Evolutionary conservation across 2,888 invertebrate species (phyloP).

Genomic region (Drosophila subquinaria): DNA sequence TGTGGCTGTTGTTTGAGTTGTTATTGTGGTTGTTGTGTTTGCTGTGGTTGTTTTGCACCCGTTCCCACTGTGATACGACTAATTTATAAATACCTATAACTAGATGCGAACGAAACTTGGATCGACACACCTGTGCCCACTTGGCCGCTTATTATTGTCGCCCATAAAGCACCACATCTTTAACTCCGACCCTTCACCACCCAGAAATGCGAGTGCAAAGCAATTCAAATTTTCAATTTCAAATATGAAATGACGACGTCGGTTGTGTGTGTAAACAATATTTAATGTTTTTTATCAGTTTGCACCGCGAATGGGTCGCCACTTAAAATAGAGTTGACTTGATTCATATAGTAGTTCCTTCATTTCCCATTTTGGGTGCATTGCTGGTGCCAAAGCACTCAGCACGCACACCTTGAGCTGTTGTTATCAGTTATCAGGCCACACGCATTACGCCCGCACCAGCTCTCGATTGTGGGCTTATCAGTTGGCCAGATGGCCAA

Average conservation of each 20-base stretch:
- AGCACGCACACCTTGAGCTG: constrained; percentile 28
- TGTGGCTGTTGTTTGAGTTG: constrained; percentile 5
- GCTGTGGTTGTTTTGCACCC: constrained; percentile 40
- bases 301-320: constrained; percentile 33
- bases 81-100: constrained; percentile 14
- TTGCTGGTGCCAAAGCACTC: constrained; percentile 44
- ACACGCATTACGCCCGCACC: constrained; percentile 69
- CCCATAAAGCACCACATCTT: constrained; percentile 36
- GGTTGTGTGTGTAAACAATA: constrained; percentile 64
- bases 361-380: constrained; percentile 48
- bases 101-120: constrained; percentile 1
- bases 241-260: constrained; percentile 37
- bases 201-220: constrained; percentile 62
- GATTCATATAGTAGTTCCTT: constrained; percentile 27
- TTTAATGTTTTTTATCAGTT: constrained; percentile 61
- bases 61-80: constrained; percentile 54
- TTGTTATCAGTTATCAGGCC: constrained; percentile 49
- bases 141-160: constrained; percentile 33
- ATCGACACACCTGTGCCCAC: constrained; percentile 71
- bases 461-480: constrained; percentile 36
- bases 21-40: constrained; percentile 1
- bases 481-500: constrained; percentile 71
- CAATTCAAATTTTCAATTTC: constrained; percentile 57
- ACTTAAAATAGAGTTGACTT: constrained; percentile 51
- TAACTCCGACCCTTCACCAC: constrained; percentile 29